Conservation (phyloP, 2,113 vertebrate genomes). For the Cariama cristata region DNA sequence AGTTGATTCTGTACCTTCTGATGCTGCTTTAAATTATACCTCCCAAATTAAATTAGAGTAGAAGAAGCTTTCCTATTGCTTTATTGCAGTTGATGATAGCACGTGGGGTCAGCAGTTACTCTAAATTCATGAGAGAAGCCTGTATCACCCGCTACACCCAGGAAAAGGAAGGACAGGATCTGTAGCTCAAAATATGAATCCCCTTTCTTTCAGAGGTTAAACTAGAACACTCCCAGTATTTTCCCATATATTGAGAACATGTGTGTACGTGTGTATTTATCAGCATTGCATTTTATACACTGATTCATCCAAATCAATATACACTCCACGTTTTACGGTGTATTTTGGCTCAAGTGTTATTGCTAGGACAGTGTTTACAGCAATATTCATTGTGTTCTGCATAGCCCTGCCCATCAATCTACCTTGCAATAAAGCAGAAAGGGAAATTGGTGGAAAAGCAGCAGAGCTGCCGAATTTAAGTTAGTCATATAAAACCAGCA, state of each 20-base stretch:
- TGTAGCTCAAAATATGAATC: neutral
- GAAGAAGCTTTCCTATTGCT: neutral
- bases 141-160: neutral
- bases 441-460: neutral
- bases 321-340: slow-evolving; percentile 18
- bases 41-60: slow-evolving; percentile 35
- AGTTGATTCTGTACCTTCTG: slow-evolving; percentile 3
- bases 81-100: neutral
- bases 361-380: slow-evolving; percentile 48
- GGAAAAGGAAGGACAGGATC: neutral
- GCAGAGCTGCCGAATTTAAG: slow-evolving; percentile 36
- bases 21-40: slow-evolving; percentile 22
- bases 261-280: neutral
- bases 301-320: slow-evolving; percentile 1
- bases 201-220: neutral
- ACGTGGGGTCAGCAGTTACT: neutral
- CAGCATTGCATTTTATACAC: neutral
- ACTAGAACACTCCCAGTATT: neutral
- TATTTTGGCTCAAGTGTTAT: slow-evolving; percentile 44
- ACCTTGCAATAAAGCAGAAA: slow-evolving; percentile 38
- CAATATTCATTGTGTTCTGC: slow-evolving; percentile 34
- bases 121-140: neutral
- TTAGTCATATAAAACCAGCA: slow-evolving; percentile 21
- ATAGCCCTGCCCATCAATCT: slow-evolving; percentile 58
- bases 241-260: neutral